Base-by-base conservation (phyloP, 2,888 invertebrate species). In the Adelphocoris suturalis region DNA sequence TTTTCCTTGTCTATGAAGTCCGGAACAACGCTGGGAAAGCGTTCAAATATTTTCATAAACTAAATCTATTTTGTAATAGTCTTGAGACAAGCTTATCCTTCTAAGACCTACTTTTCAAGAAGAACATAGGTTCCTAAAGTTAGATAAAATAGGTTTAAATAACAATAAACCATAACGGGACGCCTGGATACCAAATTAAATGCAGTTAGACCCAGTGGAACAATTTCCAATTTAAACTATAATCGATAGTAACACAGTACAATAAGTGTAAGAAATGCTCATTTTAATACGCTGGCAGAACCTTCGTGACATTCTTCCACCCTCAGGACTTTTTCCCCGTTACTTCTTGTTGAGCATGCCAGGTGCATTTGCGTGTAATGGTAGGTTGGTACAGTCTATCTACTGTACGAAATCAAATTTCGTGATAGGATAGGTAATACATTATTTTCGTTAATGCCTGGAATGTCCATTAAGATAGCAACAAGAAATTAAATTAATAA, bases 401-500 rank as follows among this genome's bases (percentile, higher is more conserved):
- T 52, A 27, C 37, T 85, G 55, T 19, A 37, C 37, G 76, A 75
- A 75, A 87, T 87, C 9, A 19, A 47, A 87, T 37, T 27, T 48
- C 78, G 28, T 52, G 55, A 78, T 78, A 78, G 76, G 52, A 76
- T 88, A 52, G 68, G 68, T 68, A 68, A 68, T 68, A 68, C n/a
- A 46, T 78, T 46, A 37, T 46, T 78, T 14, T 85, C 16, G 55
- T 61, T 76, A 55, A 57, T 61, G 81, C 89, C 89, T 89, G 89
- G 89, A 89, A 89, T 89, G 89, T 89, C 61, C 89, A 89, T 89
- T 84, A 89, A 89, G 89, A 89, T 80, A 61, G 81, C 61, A 89
- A 89, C 89, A 89, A 84, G 81, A 55, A 80, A 88, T 80, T 16
- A 76, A 76, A 46, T 47, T n/a, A 78, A 78, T 78, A 78, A 47